Base-by-base conservation (phyloP, 2,113 vertebrate species). In the Urocolius indicus region DNA sequence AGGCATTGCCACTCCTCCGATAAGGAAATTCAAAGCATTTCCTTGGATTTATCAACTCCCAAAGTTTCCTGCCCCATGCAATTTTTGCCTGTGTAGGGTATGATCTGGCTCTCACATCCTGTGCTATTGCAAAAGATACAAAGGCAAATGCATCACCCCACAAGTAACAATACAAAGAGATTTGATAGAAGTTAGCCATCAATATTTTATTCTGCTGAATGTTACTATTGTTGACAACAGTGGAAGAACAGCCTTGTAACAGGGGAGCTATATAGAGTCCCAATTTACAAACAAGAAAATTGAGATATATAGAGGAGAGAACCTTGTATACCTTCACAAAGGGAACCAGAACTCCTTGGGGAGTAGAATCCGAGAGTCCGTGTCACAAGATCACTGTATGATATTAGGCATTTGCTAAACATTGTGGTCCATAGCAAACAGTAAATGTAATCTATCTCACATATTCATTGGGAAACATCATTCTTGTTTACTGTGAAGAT, bases 21-120 rank as follows among this genome's bases (percentile, higher is more conserved):
- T 93, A 90, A 88, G 87, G 84, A 88, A 82, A 77, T 52, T 19
- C 32, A 61, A 71, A 83, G 61, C 45, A 45, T 94, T 95, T 95
- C 88, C 92, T 93, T 65, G 75, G 76, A 49, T 84, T 95, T 93
- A 77, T 92, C 90, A 81, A 15, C 68, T 84, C 91, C 29, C 69
- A 16, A 24, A 6, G 51, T 71, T 94, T 92, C 90, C 87, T 49
- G 75, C 59, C 61, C 85, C 21, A 4, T 18, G 43, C 15, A 67
- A 20, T 6, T 95, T 74, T 32, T 89, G 59, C 20, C 72, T 2
- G 0, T 19, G 22, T 18, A 41, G 67, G 34, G 46, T 19, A 54
- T 13, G 43, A 38, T n/a, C 68, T 71, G 63, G 23, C 22, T 73
- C 23, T 55, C n/a, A 11, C 48, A 68, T 74, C 65, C 67, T 59